Evolutionary conservation across 2,113 vertebrate genomes (phyloP), one percentile per base, ranked within the genome.

Genomic region (Hippocampus mohnikei): DNA sequence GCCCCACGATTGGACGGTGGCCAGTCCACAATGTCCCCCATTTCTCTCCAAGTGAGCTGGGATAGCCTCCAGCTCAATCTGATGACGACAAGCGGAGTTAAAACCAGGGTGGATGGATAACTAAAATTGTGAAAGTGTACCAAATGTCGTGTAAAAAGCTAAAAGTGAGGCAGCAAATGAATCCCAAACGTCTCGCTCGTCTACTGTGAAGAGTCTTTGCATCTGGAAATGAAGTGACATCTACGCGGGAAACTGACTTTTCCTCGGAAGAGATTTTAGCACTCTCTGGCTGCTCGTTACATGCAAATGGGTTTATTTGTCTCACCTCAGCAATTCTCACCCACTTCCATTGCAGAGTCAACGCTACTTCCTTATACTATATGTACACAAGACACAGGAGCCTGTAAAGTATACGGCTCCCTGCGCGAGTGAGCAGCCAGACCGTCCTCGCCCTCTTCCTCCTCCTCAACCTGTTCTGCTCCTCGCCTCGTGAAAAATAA

Each of bases 401-500:
- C 56, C 59, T 1, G 64, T 37, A 44, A 46, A 72, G 46, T 62
- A 56, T 58, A 78, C 60, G 23, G 3, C 59, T 82, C 75, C 72
- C 78, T 23, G 2, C 16, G 21, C 67, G 67, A 76, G 69, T 69
- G 60, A 42, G 18, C 1, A 37, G 44, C 68, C 56, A 52, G 11
- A 73, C 68, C 74, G 75, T 83, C 75, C 68, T 69, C 64, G 75
- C 77, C 69, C 1, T 8, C 16, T 37, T 40, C 20, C 61, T 20
- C 82, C 72, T 69, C 52, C 15, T 55, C 12, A 42, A 52, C 68
- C 64, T 65, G 62, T 70, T 74, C 60, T 23, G 20, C 10, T 76
- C 71, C 42, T 71, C 72, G 81, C 70, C 74, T 77, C 76, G 75
- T 81, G 33, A 6, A 37, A 37, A 37, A 37, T 6, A 37, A 29